Percentiles rank a stretch among this genome's conserved stretches.
These are phyloP conservation scores for Pseudomyrmex cubaensis DNA, from an alignment of 1,140 invertebrate species.

Conservation along the genomic window DNA sequence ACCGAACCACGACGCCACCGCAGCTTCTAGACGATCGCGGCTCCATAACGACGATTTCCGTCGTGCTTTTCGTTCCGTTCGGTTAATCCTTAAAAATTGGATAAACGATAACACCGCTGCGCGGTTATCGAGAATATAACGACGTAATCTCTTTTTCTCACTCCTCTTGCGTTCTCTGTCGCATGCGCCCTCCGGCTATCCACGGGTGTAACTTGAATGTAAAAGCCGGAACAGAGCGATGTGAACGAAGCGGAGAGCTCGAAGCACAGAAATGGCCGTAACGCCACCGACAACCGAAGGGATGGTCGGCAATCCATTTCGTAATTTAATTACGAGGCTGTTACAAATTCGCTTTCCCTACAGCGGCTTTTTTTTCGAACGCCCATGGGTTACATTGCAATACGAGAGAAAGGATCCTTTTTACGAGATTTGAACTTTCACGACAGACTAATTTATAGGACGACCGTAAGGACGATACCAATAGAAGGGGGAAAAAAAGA, in stretches of 20 bases:
- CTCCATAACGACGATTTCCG: neutral
- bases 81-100: constrained; percentile 50
- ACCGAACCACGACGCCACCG: constrained; percentile 13
- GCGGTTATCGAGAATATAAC: constrained; percentile 46
- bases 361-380: constrained; percentile 17
- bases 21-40: constrained; percentile 4
- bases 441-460: constrained; percentile 19
- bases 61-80: neutral
- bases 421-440: constrained; percentile 49
- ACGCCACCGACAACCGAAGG: constrained; percentile 20
- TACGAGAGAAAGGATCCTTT: neutral
- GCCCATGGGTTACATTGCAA: constrained; percentile 8
- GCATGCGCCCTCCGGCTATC: constrained; percentile 17
- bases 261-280: constrained; percentile 29
- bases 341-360: constrained; percentile 49
- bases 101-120: constrained; percentile 33
- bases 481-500: neutral
- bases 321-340: constrained; percentile 52
- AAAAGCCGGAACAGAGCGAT: constrained; percentile 22
- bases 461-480: neutral
- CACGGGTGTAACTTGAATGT: constrained; percentile 32
- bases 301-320: constrained; percentile 43
- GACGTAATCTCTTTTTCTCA: neutral
- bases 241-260: neutral
- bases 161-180: neutral